A percentile compares a stretch with the other conserved stretches of the same genome.
Evolutionary conservation across 37 sponge, comb jelly and placozoan species (phyloP).

Genomic region (Haliclona indistincta): DNA sequence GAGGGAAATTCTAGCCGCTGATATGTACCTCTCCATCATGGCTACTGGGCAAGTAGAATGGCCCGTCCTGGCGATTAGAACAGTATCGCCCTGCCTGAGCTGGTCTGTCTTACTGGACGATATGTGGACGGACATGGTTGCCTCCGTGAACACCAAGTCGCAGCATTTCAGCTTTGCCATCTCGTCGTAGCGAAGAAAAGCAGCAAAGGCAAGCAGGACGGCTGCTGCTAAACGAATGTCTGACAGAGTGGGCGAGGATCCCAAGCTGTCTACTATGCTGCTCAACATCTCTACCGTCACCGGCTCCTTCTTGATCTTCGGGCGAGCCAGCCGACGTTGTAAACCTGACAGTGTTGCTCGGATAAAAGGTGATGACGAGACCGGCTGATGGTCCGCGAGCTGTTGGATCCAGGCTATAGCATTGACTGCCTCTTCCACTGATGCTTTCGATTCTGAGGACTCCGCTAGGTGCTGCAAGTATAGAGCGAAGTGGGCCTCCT

Average conservation of each 20-base stretch:
- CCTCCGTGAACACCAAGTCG: not conserved
- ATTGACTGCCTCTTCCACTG: too few species aligned
- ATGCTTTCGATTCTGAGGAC: too few species aligned
- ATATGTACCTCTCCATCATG: not conserved
- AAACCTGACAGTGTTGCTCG: not conserved
- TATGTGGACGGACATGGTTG: not conserved
- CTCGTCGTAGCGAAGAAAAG: conserved; percentile 10
- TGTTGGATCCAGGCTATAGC: too few species aligned
- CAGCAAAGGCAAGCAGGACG: not conserved
- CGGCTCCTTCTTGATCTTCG: too few species aligned
- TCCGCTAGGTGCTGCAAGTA: too few species aligned
- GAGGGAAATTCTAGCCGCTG: not conserved
- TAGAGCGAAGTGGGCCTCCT: too few species aligned
- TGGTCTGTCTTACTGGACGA: conserved; percentile 19
- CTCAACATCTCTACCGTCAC: not conserved
- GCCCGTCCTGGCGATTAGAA: too few species aligned
- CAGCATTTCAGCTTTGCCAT: not conserved
- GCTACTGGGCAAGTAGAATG: not conserved
- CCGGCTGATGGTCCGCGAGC: too few species aligned
- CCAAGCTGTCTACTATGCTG: not conserved
- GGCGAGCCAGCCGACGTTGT: not conserved
- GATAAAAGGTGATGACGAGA: too few species aligned
- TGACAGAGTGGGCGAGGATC: too few species aligned
- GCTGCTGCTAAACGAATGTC: too few species aligned
- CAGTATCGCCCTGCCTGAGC: not conserved